Conservation (phyloP, 30 jellyfish, hydroid and myxozoan genomes). For the Nemopilema nomurai region DNA sequence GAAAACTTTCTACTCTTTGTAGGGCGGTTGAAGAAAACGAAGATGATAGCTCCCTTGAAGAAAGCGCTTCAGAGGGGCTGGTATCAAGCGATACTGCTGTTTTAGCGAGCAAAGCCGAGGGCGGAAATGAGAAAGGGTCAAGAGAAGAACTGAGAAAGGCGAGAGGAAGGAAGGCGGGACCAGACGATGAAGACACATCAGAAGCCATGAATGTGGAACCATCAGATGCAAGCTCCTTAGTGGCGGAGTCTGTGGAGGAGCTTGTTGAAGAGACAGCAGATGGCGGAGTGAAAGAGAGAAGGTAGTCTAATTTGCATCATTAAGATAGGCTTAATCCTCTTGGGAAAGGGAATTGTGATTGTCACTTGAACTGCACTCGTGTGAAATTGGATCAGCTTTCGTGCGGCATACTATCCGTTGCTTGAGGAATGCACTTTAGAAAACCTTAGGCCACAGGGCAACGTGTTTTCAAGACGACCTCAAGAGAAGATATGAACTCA, state of each 20-base stretch:
- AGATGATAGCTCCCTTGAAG: neutral
- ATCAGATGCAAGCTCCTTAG: neutral
- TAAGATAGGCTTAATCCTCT: neutral
- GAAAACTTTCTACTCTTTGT: neutral
- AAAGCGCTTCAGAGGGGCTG: neutral
- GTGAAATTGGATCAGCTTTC: neutral
- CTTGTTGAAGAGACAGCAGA: neutral
- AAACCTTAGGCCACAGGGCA: too few relatives aligned
- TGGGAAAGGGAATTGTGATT: too few relatives aligned
- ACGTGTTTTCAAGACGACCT: too few relatives aligned
- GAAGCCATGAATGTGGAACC: neutral
- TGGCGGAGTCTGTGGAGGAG: neutral
- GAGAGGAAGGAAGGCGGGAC: neutral
- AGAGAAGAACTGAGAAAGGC: neutral
- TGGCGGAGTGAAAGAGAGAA: neutral
- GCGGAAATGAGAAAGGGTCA: neutral
- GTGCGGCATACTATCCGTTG: too few relatives aligned
- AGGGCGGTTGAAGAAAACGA: neutral
- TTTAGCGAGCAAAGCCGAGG: neutral
- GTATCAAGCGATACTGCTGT: neutral
- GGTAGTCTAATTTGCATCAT: neutral
- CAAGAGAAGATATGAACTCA: too few relatives aligned
- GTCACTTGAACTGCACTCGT: neutral
- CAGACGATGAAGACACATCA: neutral
- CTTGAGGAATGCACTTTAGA: too few relatives aligned